Evolutionary conservation across 2,113 vertebrate genomes (phyloP).

Genomic region (Hippocampus guttulatus): DNA sequence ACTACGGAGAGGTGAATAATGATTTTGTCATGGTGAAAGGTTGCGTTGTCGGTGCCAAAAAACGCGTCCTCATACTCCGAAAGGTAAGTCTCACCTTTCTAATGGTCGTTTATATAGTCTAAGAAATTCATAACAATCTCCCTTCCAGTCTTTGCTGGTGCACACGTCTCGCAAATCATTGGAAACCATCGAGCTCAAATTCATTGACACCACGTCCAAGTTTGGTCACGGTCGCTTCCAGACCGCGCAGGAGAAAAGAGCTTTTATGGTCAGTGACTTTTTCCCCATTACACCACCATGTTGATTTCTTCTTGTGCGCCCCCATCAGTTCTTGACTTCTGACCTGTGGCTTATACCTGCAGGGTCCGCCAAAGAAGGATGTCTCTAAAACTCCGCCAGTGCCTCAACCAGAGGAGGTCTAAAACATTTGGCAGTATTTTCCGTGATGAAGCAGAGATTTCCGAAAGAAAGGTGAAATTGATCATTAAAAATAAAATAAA

Average conservation of each 20-base stretch:
- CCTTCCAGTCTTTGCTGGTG: slow-evolving; percentile 81
- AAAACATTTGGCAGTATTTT: slow-evolving; percentile 10
- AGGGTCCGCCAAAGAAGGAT: slow-evolving; percentile 92
- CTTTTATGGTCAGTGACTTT: slow-evolving; percentile 81
- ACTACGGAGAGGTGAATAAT: slow-evolving; percentile 93
- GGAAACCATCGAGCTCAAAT: slow-evolving; percentile 92
- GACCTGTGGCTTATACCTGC: slow-evolving; percentile 22
- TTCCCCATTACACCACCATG: neutral
- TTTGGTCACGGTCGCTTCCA: slow-evolving; percentile 96
- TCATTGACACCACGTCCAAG: slow-evolving; percentile 97
- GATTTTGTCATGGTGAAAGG: slow-evolving; percentile 97
- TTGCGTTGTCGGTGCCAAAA: slow-evolving; percentile 89
- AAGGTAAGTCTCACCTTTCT: slow-evolving; percentile 73
- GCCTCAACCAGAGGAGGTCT: slow-evolving; percentile 48
- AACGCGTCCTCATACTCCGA: slow-evolving; percentile 90
- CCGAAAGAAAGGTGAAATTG: neutral
- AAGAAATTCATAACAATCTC: neutral
- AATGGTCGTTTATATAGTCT: neutral
- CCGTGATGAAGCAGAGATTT: neutral
- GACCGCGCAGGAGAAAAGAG: slow-evolving; percentile 92
- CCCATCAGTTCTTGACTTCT: slow-evolving; percentile 1
- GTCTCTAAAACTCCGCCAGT: slow-evolving; percentile 63
- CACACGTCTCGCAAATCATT: slow-evolving; percentile 86
- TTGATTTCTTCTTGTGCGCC: neutral
- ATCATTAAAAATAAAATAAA: neutral